A percentile compares a stretch with the other conserved stretches of the same genome.
phyloP scores from a whole-genome alignment of 2,113 vertebrate species.

The Pelecanoides urinatrix region DNA sequence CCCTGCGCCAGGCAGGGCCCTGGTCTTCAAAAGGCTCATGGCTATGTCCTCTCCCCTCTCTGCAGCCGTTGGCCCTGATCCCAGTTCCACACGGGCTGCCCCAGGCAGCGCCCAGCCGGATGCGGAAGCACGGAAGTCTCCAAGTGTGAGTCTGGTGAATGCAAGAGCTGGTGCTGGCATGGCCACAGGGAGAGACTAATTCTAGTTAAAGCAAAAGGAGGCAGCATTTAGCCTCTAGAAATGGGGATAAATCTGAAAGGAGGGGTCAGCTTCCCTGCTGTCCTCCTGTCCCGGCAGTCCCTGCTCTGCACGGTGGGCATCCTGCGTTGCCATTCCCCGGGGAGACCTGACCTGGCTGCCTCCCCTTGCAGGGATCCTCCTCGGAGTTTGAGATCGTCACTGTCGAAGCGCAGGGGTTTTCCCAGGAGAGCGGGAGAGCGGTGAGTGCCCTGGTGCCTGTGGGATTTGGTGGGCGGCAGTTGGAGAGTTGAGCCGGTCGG shows the following conservation, averaged over 20 bases:
- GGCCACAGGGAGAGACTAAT: neutral
- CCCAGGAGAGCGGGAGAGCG: conserved; percentile 67
- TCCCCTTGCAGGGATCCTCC: conserved; percentile 79
- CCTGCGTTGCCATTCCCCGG: neutral
- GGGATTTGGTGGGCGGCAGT: accelerated
- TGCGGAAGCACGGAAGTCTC: conserved; percentile 42
- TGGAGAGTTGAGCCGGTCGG: neutral
- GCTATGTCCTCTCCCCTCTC: neutral
- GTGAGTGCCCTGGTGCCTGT: conserved; percentile 63
- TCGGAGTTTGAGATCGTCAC: conserved; percentile 88
- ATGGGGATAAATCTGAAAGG: neutral
- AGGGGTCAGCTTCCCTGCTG: neutral
- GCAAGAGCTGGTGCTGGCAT: neutral
- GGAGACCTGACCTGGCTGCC: neutral
- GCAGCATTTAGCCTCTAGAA: neutral
- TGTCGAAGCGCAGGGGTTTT: conserved; percentile 68
- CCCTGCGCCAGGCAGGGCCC: accelerated
- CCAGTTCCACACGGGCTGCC: neutral
- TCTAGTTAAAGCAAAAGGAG: neutral
- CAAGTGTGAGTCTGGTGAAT: conserved; percentile 65
- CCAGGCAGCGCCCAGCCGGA: neutral
- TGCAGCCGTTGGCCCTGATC: conserved; percentile 35
- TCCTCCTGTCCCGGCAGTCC: neutral
- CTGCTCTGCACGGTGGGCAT: accelerated
- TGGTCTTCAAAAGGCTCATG: neutral